These are phyloP conservation scores for Aotus griseimembra DNA, from an alignment of 2,797 vertebrate species.

Conservation along the genomic window DNA sequence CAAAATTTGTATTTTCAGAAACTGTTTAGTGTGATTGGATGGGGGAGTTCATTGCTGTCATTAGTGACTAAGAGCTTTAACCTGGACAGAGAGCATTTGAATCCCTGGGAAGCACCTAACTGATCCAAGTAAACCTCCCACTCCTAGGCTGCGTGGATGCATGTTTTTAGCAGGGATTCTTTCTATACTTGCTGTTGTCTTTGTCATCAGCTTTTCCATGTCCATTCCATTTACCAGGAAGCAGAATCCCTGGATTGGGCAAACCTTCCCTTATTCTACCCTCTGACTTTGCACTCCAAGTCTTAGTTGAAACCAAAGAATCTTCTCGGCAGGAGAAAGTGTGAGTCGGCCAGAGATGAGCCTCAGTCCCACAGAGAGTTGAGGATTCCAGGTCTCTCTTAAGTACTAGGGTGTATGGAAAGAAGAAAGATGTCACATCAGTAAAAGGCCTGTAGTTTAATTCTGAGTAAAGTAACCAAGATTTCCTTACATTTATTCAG, in stretches of 20 bases:
- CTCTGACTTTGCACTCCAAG: background rate
- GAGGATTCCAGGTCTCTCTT: background rate
- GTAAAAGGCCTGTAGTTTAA: background rate
- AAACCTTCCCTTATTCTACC: background rate
- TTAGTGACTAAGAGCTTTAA: background rate
- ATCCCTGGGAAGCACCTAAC: background rate
- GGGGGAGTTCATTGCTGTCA: background rate
- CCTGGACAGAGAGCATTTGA: background rate
- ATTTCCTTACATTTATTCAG: background rate
- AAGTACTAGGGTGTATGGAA: background rate
- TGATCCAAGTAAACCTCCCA: background rate
- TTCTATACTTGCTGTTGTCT: background rate
- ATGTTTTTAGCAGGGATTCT: background rate
- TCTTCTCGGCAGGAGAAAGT: background rate
- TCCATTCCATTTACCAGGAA: background rate
- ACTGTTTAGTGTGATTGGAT: background rate
- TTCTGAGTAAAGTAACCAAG: background rate
- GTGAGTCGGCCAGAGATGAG: background rate
- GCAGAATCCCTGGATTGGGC: background rate
- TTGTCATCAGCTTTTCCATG: background rate
- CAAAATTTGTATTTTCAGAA: background rate
- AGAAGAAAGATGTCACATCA: background rate
- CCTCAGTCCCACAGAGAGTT: background rate
- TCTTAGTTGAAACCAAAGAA: background rate
- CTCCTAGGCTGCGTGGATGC: background rate